Evolutionary conservation across 2,113 vertebrate genomes (phyloP).

Genomic region (Baryphthengus martii): DNA sequence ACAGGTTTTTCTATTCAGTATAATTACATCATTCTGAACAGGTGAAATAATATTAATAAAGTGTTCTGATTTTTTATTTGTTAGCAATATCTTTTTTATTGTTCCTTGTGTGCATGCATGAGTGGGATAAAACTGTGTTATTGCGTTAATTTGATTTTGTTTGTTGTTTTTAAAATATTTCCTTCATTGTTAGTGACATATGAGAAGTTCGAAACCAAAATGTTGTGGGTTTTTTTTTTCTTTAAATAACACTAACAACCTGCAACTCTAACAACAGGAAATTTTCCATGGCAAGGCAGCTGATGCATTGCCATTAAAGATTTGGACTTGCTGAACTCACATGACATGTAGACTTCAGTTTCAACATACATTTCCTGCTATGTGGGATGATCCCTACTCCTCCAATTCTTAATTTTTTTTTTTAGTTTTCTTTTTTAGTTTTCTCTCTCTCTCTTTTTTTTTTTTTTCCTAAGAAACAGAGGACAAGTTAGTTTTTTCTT

Average conservation of each 20-base stretch:
- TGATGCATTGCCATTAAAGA: conserved; percentile 25
- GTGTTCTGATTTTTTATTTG: not conserved
- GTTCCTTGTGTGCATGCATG: not conserved
- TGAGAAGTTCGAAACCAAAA: not conserved
- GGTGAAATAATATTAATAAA: not conserved
- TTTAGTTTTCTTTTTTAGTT: no score
- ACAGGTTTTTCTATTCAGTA: not conserved
- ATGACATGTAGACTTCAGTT: not conserved
- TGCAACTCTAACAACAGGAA: not conserved
- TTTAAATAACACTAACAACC: conserved; percentile 14
- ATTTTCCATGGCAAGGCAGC: not conserved
- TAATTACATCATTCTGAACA: not conserved
- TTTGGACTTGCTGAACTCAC: conserved; percentile 17
- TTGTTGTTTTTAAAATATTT: not conserved
- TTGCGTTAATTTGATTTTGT: not conserved
- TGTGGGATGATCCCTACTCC: not conserved
- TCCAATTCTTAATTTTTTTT: not conserved
- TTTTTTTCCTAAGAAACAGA: not conserved
- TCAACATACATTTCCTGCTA: conserved; percentile 1
- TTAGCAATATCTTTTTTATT: not conserved
- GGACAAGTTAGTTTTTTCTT: not conserved
- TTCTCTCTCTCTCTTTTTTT: no score
- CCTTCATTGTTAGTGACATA: not conserved
- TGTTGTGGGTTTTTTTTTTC: not conserved
- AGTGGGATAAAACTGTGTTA: not conserved